Evolutionary conservation across 2,113 vertebrate genomes (phyloP), one percentile per base, ranked within the genome.

Genomic region (Callipepla californica): DNA sequence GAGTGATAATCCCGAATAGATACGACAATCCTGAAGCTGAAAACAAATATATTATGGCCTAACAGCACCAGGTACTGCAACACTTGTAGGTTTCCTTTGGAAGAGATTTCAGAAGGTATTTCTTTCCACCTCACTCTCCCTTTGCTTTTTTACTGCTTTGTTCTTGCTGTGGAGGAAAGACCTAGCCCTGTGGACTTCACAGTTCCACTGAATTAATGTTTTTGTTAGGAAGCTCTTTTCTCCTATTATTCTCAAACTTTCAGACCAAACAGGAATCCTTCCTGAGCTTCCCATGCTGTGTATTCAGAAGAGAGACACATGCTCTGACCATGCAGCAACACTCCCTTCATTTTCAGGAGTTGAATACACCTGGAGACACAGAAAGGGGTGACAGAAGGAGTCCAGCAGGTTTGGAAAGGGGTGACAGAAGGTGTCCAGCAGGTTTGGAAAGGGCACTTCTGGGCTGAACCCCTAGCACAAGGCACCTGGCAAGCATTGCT

Each of bases 21-120:
- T 69, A 69, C 77, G 94, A 85, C 88, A 88, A 50, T 14, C 59
- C 32, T 40, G 85, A 93, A 94, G 93, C 21, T 40, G 79, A 87
- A 93, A 95, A 30, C 36, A 83, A 93, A 80, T 58, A 45, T 53
- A 32, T 59, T 42, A 36, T 88, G 55, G 57, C 69, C n/a, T 66
- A 90, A 78, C 30, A 90, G 22, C 40, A 73, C 15, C 45, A 73
- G 63, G 36, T 76, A 90, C 22, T 84, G 45, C 51, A 53, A 47
- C 48, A 62, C 50, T 80, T 67, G 38, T n/a, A 67, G 15, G 22
- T 23, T 72, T 89, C 13, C 47, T 42, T 42, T 63, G 80, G 17
- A 32, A 5, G 7, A 28, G 19, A 2, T 65, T 68, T 76, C 36
- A 62, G 48, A n/a, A n/a, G 17, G 6, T 23, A 14, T 40, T 51